A percentile compares a stretch with the other conserved stretches of the same genome.
These are phyloP conservation scores for Calliphora vicina DNA, from an alignment of 1,140 invertebrate species.

Conservation along the genomic window DNA sequence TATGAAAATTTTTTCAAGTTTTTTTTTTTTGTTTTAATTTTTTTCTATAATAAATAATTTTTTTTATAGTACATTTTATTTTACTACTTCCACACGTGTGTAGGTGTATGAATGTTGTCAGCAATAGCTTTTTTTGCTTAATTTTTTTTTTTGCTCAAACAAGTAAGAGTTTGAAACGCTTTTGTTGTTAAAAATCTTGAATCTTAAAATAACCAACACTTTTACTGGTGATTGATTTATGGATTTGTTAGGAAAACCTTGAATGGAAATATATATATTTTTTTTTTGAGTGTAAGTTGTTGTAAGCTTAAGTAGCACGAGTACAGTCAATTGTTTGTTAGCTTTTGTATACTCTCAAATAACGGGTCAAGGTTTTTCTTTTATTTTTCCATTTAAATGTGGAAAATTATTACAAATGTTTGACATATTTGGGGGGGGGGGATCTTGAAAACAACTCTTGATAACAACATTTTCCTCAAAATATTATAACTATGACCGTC, in stretches of 20 bases:
- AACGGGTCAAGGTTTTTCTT: not conserved
- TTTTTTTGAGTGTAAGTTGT: no score
- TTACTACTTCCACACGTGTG: not conserved
- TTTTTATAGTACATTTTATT: not conserved
- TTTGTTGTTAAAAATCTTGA: not conserved
- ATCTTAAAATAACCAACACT: not conserved
- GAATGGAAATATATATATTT: not conserved
- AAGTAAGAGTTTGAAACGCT: not conserved
- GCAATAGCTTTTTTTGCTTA: not conserved
- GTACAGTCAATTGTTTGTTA: not conserved
- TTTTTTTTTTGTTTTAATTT: not conserved
- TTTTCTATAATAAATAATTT: constrained; percentile 6
- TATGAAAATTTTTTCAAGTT: constrained; percentile 1
- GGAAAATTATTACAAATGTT: no score
- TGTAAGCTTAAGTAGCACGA: no score
- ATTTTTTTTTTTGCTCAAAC: not conserved
- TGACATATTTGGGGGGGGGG: no score
- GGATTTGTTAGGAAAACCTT: not conserved
- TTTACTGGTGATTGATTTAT: not conserved
- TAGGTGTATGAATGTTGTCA: not conserved
- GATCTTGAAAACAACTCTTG: no score
- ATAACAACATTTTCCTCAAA: no score
- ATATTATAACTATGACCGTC: no score
- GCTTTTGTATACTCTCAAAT: not conserved
- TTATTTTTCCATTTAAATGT: not conserved